Conservation (phyloP, 2,797 vertebrate species). For the Erethizon dorsatum region DNA sequence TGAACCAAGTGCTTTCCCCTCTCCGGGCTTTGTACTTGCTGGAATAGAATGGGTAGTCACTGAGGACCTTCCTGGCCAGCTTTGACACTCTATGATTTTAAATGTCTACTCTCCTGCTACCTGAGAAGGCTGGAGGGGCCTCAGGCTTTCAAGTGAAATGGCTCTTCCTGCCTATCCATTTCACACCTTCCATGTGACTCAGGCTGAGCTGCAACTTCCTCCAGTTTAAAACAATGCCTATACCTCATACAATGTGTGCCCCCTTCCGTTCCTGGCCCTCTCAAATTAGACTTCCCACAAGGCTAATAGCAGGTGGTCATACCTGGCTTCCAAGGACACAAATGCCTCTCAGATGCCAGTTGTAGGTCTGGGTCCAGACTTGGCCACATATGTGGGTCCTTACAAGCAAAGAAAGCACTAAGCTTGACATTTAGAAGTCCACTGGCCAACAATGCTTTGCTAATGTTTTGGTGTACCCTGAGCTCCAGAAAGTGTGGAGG, state of each 20-base stretch:
- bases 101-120: conserved; percentile 48
- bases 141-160: conserved; percentile 49
- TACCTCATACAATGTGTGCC: not conserved
- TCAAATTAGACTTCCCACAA: not conserved
- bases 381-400: not conserved
- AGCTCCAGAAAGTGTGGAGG: not conserved
- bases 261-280: not conserved
- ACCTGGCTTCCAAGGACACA: conserved; percentile 40
- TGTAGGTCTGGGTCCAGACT: not conserved
- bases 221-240: conserved; percentile 56
- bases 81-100: conserved; percentile 53
- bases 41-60: not conserved
- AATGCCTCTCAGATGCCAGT: not conserved
- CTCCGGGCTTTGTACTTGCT: not conserved
- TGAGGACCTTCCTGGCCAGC: not conserved
- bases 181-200: not conserved
- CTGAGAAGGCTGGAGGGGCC: not conserved
- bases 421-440: not conserved
- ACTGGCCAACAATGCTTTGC: conserved; percentile 35
- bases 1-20: conserved; percentile 5
- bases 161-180: not conserved
- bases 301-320: not conserved
- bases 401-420: conserved; percentile 46
- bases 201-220: conserved; percentile 19
- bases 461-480: conserved; percentile 47